Conservation (phyloP, 2,113 vertebrate species). For the Picathartes gymnocephalus region DNA sequence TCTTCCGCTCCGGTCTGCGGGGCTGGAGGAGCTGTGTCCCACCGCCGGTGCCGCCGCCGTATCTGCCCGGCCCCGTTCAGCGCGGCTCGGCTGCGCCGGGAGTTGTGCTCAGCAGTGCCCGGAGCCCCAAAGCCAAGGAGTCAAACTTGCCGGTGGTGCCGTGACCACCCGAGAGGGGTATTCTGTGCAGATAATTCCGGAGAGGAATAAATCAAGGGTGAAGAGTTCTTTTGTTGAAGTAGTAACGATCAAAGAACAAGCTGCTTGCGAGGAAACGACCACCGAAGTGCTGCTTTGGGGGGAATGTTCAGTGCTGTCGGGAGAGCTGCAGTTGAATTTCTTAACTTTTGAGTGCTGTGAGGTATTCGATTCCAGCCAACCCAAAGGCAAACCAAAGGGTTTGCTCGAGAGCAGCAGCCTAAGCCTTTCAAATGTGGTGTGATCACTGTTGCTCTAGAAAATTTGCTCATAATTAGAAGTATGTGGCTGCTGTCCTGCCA, state of each 20-base stretch:
- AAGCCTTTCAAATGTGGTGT: neutral
- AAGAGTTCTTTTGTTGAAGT: neutral
- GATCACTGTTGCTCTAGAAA: neutral
- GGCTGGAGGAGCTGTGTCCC: neutral
- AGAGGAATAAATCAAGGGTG: neutral
- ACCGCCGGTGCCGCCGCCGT: no score
- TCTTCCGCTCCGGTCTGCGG: neutral
- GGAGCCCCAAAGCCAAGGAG: no score
- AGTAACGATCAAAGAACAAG: neutral
- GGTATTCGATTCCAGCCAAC: neutral
- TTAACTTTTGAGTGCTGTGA: neutral
- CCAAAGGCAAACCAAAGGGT: neutral
- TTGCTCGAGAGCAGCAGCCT: neutral
- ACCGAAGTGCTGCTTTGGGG: neutral
- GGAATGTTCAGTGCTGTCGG: neutral
- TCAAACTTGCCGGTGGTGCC: fast-evolving
- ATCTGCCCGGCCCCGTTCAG: neutral
- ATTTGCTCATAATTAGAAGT: neutral
- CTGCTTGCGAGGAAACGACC: neutral
- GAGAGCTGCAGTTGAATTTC: neutral
- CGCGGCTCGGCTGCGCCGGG: fast-evolving
- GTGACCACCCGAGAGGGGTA: neutral
- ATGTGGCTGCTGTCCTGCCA: neutral
- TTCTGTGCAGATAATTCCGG: neutral
- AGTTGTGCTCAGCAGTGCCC: fast-evolving